Base-by-base conservation (phyloP, 1,140 invertebrate genomes). In the Homalodisca vitripennis region DNA sequence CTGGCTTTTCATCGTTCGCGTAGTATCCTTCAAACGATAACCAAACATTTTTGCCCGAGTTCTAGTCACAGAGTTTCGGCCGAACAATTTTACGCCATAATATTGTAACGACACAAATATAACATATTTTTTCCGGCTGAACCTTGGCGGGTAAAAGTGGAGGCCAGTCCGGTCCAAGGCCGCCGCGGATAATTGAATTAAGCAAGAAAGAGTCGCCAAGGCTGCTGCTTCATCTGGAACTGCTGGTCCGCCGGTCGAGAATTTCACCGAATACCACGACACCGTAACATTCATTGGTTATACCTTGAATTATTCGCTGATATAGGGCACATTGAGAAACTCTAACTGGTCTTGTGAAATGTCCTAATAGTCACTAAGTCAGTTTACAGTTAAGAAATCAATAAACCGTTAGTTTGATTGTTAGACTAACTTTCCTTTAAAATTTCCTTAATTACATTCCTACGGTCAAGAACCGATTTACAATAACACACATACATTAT, bases 151-250 rank as follows among this genome's bases (percentile, higher is more conserved):
- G 62, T 64, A 64, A 64, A 64, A 64, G 62, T 34, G 62, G 63
- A 66, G 63, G 63, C 63, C 63, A 17, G 3, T 29, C 1, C 13
- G 20, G 13, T 22, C 26, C 63, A 46, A 66, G 63, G 63, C 17
- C 41, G 41, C 24, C 26, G 17, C 63, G 63, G 27, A 46, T 66
- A 66, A 66, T 66, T 46, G 63, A 66, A 66, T 66, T 47, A 66
- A 66, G 55, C 55, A 60, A 66, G 63, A 66, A 66, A 17, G 31
- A 27, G 41, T 66, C 22, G 24, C 26, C 63, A 66, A 66, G 63
- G 63, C 63, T 46, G 55, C 24, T 22, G 26, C 24, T 60, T 29
- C 55, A 60, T 26, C 55, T 6, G 34, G 17, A n/a, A n/a, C n/a
- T n/a, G n/a, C n/a, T 17, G 34, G 48, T 20, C 48, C 17, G 22